phyloP scores from a whole-genome alignment of 2,888 invertebrate genomes.

The Ophraella communa region DNA sequence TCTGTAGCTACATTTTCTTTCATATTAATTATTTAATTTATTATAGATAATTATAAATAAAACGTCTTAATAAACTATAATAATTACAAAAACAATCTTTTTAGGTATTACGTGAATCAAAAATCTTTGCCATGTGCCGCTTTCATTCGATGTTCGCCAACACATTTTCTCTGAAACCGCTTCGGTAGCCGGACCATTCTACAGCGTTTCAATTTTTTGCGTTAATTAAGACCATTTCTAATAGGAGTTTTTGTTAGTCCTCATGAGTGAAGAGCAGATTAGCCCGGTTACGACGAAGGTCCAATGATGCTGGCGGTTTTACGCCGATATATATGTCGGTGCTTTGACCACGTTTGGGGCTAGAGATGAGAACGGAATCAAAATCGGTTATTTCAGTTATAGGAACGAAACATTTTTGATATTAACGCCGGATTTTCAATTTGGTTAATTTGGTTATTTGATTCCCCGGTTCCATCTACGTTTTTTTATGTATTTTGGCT shows the following conservation, averaged over 20 bases:
- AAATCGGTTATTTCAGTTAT: neutral
- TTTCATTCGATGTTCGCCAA: slow-evolving; percentile 12
- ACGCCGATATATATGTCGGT: slow-evolving; percentile 7
- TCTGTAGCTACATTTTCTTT: too few relatives aligned
- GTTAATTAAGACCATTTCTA: slow-evolving; percentile 59
- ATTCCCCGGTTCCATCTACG: too few relatives aligned
- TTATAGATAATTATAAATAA: too few relatives aligned
- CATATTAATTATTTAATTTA: too few relatives aligned
- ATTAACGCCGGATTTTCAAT: too few relatives aligned
- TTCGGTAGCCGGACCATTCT: slow-evolving; percentile 20
- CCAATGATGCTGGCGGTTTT: slow-evolving; percentile 11
- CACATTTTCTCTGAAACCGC: slow-evolving; percentile 13
- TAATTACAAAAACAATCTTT: too few relatives aligned
- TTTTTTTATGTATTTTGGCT: too few relatives aligned
- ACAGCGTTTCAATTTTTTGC: slow-evolving; percentile 52
- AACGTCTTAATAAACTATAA: too few relatives aligned
- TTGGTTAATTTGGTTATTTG: too few relatives aligned
- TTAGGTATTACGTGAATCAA: too few relatives aligned
- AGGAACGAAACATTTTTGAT: neutral
- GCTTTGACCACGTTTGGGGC: slow-evolving; percentile 13
- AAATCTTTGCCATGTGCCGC: slow-evolving; percentile 1
- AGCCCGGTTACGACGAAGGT: slow-evolving; percentile 39
- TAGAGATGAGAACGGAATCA: neutral
- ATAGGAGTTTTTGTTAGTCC: slow-evolving; percentile 58
- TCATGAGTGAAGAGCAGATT: slow-evolving; percentile 57